Percentiles rank a stretch among this genome's conserved stretches.
Evolutionary conservation across 2,113 vertebrate species (phyloP).

Genomic region (Falcunculus frontatus): DNA sequence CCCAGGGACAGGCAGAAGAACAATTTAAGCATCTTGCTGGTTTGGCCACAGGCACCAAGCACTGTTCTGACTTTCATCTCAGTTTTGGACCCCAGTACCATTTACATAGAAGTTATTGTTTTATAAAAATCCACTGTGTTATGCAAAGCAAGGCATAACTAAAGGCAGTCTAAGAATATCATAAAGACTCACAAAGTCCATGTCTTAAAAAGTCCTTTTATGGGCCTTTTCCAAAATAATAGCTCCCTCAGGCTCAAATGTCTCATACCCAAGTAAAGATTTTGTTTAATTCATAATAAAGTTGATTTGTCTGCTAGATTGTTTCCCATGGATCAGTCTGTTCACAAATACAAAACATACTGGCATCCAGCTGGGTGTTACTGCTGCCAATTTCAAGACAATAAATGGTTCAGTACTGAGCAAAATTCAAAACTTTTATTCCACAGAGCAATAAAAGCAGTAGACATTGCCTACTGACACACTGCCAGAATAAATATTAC

Average conservation of each 20-base stretch:
- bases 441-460: conserved; percentile 33
- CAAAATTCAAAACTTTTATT: conserved; percentile 29
- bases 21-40: not conserved
- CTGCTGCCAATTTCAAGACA: conserved; percentile 48
- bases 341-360: not conserved
- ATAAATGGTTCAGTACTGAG: conserved; percentile 21
- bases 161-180: conserved; percentile 13
- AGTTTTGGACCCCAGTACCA: not conserved
- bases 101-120: not conserved
- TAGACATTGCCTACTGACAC: conserved; percentile 19
- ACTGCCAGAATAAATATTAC: conserved; percentile 43
- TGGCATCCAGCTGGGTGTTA: conserved; percentile 24
- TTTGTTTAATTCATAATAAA: conserved; percentile 23
- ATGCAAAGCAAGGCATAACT: not conserved
- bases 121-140: not conserved
- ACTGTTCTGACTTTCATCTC: not conserved
- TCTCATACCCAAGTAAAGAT: not conserved
- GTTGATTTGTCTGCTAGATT: conserved; percentile 13
- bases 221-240: conserved; percentile 42
- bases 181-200: not conserved
- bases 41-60: not conserved
- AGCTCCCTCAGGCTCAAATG: conserved; percentile 25
- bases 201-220: conserved; percentile 25
- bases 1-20: not conserved
- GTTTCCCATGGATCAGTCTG: conserved; percentile 47